phyloP scores from a whole-genome alignment of 2,113 vertebrate species.

The Tetrao urogallus region DNA sequence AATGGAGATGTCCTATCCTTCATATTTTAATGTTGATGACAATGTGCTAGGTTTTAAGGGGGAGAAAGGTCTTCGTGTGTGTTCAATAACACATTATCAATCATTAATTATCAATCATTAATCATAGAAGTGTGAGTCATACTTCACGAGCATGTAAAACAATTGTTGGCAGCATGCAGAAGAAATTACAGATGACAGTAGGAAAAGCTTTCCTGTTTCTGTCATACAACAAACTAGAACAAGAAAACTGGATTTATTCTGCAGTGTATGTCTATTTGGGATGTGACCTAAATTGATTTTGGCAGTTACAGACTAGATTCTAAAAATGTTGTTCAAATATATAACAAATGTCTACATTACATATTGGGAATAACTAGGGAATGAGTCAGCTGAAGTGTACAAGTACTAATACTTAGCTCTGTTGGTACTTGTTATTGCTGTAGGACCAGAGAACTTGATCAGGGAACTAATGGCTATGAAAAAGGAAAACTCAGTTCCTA shows the following conservation, averaged over 20 bases:
- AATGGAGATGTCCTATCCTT: background rate
- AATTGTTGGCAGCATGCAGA: rapidly evolving
- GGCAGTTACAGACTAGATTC: background rate
- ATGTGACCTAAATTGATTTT: background rate
- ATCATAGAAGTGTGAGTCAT: background rate
- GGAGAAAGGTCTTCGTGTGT: background rate
- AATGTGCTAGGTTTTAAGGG: background rate
- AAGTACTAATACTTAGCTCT: background rate
- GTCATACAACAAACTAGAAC: background rate
- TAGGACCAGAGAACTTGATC: background rate
- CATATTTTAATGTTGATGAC: background rate
- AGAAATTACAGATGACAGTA: background rate
- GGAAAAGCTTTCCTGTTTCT: background rate
- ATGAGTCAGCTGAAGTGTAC: background rate
- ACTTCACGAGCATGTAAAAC: background rate
- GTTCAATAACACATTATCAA: background rate
- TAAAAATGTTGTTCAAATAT: background rate
- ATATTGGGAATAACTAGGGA: background rate
- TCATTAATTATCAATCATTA: conserved; percentile 14
- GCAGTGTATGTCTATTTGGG: background rate
- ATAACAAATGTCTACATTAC: background rate
- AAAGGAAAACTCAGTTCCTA: background rate
- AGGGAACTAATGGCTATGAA: background rate
- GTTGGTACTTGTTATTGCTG: background rate
- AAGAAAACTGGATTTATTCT: background rate